Conservation (phyloP, 2,113 vertebrate genomes). For the Zapornia atra region DNA sequence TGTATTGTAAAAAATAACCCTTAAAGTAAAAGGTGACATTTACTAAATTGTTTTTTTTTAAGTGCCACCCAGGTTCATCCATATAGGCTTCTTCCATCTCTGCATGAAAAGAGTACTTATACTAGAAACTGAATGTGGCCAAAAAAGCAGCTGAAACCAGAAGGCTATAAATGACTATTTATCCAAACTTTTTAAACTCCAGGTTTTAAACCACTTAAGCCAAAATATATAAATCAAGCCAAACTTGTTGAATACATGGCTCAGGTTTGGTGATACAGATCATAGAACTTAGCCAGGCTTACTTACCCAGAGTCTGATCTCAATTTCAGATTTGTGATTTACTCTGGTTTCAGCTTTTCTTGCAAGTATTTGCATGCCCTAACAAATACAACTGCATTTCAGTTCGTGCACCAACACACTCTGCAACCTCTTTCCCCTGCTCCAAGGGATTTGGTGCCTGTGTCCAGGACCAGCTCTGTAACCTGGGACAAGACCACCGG, state of each 20-base stretch:
- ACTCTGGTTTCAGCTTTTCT: neutral
- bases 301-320: neutral
- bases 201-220: neutral
- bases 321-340: neutral
- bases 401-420: neutral
- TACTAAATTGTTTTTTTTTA: neutral
- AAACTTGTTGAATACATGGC: neutral
- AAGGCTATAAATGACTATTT: neutral
- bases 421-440: neutral
- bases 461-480: neutral
- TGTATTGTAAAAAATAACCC: neutral
- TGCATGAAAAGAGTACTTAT: neutral
- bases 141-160: neutral
- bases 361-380: neutral
- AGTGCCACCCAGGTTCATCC: neutral
- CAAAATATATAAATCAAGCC: neutral
- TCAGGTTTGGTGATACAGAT: neutral
- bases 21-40: neutral
- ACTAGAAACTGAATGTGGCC: neutral
- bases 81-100: neutral
- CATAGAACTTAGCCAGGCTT: neutral
- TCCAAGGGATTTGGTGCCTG: accelerated
- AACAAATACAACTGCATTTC: neutral
- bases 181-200: neutral
- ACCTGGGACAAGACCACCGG: neutral